Conservation (phyloP, 2,113 vertebrate genomes). For the Felis chaus region DNA sequence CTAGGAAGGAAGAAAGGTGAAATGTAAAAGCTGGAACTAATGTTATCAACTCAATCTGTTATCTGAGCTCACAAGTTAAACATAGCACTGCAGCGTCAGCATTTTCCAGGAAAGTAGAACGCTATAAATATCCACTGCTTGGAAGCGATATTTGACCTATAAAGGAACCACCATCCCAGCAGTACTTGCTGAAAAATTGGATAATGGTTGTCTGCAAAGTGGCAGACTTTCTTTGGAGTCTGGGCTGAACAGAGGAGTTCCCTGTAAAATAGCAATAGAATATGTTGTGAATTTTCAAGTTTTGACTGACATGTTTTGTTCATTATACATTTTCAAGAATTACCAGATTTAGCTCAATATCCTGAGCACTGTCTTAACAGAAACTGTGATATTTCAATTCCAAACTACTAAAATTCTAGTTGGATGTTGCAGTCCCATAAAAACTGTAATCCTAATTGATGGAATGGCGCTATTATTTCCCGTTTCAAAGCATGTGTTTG, state of each 20-base stretch:
- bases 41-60: slow-evolving; percentile 61
- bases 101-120: slow-evolving; percentile 59
- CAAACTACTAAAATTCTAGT: background rate
- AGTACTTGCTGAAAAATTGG: slow-evolving; percentile 53
- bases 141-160: slow-evolving; percentile 64
- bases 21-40: slow-evolving; percentile 48
- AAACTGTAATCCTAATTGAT: background rate
- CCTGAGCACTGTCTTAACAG: background rate
- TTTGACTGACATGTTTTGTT: background rate
- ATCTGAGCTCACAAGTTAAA: slow-evolving; percentile 70
- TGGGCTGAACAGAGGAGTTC: background rate
- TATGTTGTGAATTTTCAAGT: background rate
- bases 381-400: background rate
- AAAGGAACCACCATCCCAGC: slow-evolving; percentile 22
- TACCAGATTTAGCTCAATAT: background rate
- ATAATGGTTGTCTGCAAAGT: slow-evolving; percentile 42
- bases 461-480: background rate
- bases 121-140: slow-evolving; percentile 65
- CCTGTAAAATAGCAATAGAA: background rate
- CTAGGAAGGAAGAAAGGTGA: slow-evolving; percentile 46
- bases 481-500: slow-evolving; percentile 1
- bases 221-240: background rate
- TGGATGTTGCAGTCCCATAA: background rate
- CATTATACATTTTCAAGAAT: slow-evolving; percentile 9
- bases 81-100: slow-evolving; percentile 61